phyloP scores from a whole-genome alignment of 2,888 invertebrate genomes.

The Meloe dianella region DNA sequence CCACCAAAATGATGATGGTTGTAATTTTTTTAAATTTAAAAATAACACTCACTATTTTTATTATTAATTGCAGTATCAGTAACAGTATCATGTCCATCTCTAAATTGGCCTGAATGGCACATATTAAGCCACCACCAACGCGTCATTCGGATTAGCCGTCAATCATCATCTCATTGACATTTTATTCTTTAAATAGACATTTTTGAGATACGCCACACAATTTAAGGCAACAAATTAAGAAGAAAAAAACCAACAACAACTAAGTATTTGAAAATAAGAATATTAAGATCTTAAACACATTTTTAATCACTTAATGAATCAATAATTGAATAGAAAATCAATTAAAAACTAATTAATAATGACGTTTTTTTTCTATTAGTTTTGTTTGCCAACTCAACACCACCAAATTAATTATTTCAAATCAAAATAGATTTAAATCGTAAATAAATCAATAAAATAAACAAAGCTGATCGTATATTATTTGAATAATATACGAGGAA shows the following conservation, averaged over 20 bases:
- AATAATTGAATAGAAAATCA: too few relatives aligned
- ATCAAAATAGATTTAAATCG: too few relatives aligned
- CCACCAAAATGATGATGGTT: conserved; percentile 6
- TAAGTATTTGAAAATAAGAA: too few relatives aligned
- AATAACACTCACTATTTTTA: conserved; percentile 32
- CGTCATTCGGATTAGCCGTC: conserved; percentile 61
- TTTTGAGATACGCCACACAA: too few relatives aligned
- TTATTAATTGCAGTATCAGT: conserved; percentile 33
- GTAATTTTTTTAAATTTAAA: background rate
- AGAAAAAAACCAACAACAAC: too few relatives aligned
- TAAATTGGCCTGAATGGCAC: conserved; percentile 65
- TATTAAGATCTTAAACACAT: too few relatives aligned
- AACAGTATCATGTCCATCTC: conserved; percentile 51
- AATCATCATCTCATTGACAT: conserved; percentile 28
- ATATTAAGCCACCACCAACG: conserved; percentile 71
- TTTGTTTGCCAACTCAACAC: too few relatives aligned
- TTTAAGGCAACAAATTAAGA: background rate
- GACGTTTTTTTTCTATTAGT: too few relatives aligned
- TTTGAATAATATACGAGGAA: background rate
- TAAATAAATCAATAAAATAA: too few relatives aligned
- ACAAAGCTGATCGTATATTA: background rate
- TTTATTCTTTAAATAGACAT: background rate
- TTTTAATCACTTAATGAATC: too few relatives aligned
- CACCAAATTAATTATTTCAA: background rate
- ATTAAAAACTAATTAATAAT: too few relatives aligned